A percentile compares a stretch with the other conserved stretches of the same genome.
Evolutionary conservation across 2,888 invertebrate species (phyloP).

Genomic region (Listrodromus nycthemerus): DNA sequence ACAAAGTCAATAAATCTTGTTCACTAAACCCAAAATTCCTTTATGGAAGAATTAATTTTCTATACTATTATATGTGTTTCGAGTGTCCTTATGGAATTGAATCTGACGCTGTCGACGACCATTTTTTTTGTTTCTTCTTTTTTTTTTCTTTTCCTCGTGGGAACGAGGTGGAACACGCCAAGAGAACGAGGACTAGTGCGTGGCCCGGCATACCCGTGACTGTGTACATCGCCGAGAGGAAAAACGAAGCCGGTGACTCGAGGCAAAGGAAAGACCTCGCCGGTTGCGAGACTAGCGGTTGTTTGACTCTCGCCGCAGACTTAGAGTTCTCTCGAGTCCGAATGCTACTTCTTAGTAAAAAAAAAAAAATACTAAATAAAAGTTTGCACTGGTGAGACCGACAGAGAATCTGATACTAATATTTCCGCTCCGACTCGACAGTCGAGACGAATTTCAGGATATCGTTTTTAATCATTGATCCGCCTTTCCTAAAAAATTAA

Average conservation of each 20-base stretch:
- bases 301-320: constrained; percentile 58
- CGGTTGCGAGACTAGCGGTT: constrained; percentile 61
- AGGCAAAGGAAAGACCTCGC: constrained; percentile 40
- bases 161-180: constrained; percentile 46
- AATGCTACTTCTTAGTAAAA: constrained; percentile 28
- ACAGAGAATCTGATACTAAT: not conserved
- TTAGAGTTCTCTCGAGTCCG: constrained; percentile 12
- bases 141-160: constrained; percentile 46
- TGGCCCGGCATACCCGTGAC: constrained; percentile 18
- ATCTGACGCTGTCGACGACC: not conserved
- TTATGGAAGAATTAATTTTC: not conserved
- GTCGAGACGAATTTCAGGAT: not conserved
- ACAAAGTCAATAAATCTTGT: not conserved
- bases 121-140: not conserved
- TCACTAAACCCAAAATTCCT: not conserved
- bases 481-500: not conserved
- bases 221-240: constrained; percentile 41
- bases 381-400: constrained; percentile 11
- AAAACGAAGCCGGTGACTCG: constrained; percentile 55
- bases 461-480: not conserved
- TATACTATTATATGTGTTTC: not conserved
- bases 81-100: not conserved
- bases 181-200: constrained; percentile 40
- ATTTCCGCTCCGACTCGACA: not conserved
- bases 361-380: not conserved